These are phyloP conservation scores for Delia radicum DNA, from an alignment of 1,140 invertebrate genomes.

Conservation along the genomic window DNA sequence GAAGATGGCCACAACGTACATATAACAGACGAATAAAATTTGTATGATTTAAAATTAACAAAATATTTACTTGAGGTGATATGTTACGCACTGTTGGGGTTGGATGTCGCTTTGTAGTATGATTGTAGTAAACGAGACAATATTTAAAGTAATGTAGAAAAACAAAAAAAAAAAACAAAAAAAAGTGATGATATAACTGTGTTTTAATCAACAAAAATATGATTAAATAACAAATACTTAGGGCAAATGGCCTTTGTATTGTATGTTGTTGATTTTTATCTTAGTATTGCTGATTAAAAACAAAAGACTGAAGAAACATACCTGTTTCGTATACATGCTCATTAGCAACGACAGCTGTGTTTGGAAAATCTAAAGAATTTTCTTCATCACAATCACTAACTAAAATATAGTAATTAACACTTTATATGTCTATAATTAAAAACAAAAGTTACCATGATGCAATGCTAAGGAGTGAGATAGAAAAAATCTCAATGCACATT, in stretches of 20 bases:
- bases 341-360: background rate
- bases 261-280: background rate
- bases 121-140: too few species aligned
- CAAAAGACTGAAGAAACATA: constrained; percentile 16
- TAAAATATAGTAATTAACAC: background rate
- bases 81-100: background rate
- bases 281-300: background rate
- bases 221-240: background rate
- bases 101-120: background rate
- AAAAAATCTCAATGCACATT: too few species aligned
- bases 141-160: background rate
- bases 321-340: background rate
- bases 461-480: background rate
- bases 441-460: background rate
- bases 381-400: background rate
- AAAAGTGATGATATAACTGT: background rate
- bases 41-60: background rate
- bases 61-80: background rate
- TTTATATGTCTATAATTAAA: background rate
- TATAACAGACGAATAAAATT: too few species aligned
- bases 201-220: background rate
- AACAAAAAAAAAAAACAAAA: background rate
- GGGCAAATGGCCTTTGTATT: background rate
- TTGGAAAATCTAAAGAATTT: background rate
- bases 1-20: too few species aligned